Base-by-base conservation (phyloP, 2,888 invertebrate genomes). In the Nemotelus pantherinus region DNA sequence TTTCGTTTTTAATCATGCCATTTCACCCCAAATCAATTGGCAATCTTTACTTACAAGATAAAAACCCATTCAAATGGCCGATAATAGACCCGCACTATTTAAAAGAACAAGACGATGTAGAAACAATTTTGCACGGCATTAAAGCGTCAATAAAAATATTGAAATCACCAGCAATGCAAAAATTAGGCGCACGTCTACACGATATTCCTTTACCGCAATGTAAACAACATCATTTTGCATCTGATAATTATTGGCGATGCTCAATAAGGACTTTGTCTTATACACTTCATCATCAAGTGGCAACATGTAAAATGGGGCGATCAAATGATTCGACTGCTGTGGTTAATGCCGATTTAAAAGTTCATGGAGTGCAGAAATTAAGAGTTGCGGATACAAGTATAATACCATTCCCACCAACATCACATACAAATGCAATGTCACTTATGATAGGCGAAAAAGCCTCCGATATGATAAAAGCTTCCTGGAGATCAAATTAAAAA, bases 21-120 rank as follows among this genome's bases (percentile, higher is more conserved):
- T 88, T 93, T 71, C 90, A 93, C 83, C 94, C 94, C 0, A 90
- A 91, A 83, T 94, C 94, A n/a, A 87, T 88, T 43, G 94, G 95
- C 0, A 87, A 89, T 44, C 81, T 94, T 0, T 89, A 88, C 82
- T 86, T 97, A 6, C 90, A 89, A 81, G 90, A 92, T 63, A 90
- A 87, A n/a, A 91, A 96, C 87, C 94, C 95, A 0, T 89, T 91
- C 64, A 91, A 92, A 53, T 90, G 92, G 81, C 95, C 96, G 0
- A 86, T 91, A n/a, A 91, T 97, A 81, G 91, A 94, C 82, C 93
- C 95, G 0, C 94, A 96, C 82, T 96, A 96, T 84, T 89, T 95
- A 79, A 89, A 90, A 0, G 90, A 94, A 83, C 90, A 90, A 78
- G 84, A 90, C 45, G 89, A 95, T 82, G 85, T 91, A 0, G 88